These are phyloP conservation scores for Nematolebias whitei DNA, from an alignment of 2,113 vertebrate species.

Conservation along the genomic window DNA sequence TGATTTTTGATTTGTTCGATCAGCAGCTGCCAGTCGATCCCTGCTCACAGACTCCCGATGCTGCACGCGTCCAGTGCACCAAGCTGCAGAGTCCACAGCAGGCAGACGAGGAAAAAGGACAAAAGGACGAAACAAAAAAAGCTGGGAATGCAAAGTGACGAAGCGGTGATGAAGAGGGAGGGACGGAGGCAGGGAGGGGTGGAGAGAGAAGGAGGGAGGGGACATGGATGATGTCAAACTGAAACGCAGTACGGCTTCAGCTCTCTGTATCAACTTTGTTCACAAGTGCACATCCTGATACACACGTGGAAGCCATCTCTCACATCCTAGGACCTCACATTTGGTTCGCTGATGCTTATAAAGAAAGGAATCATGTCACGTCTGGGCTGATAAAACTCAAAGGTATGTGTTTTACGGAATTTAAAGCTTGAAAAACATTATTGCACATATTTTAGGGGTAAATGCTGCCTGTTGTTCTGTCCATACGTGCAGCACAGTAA, in stretches of 20 bases:
- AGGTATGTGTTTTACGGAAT: conserved; percentile 5
- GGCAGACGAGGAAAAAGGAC: conserved; percentile 60
- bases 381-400: conserved; percentile 17
- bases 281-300: conserved; percentile 30
- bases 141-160: conserved; percentile 28
- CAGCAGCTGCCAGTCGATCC: conserved; percentile 37
- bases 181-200: background rate
- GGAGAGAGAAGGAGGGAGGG: background rate
- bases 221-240: conserved; percentile 31
- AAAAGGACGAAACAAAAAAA: conserved; percentile 30
- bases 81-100: conserved; percentile 85
- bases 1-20: conserved; percentile 30
- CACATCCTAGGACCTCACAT: conserved; percentile 7
- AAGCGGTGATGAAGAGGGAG: conserved; percentile 2
- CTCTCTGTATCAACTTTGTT: conserved; percentile 42
- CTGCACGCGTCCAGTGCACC: conserved; percentile 84
- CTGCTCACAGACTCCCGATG: conserved; percentile 77
- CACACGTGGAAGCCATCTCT: conserved; percentile 22
- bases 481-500: conserved; percentile 49
- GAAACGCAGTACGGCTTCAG: conserved; percentile 38
- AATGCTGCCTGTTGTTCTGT: conserved; percentile 64
- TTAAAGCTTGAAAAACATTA: background rate
- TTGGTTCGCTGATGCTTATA: conserved; percentile 52
- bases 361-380: conserved; percentile 54
- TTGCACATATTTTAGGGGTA: background rate